Conservation (phyloP, 2,888 invertebrate genomes). For the Pyrrhia umbra region DNA sequence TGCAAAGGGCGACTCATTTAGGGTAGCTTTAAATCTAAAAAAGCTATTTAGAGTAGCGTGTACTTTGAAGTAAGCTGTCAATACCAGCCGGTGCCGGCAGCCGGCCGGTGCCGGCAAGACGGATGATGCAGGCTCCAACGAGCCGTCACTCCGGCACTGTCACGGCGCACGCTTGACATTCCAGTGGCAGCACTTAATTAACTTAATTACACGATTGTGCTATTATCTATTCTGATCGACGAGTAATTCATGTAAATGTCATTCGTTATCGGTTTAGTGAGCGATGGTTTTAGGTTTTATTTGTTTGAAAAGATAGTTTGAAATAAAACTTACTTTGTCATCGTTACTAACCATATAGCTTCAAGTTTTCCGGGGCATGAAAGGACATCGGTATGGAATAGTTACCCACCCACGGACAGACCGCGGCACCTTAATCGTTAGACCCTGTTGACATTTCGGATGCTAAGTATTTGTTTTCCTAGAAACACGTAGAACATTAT, state of each 20-base stretch:
- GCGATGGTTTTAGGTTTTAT: neutral
- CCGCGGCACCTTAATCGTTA: too few species aligned
- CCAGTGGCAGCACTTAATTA: neutral
- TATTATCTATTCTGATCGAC: conserved; percentile 4
- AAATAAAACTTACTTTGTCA: neutral
- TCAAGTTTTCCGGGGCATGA: too few species aligned
- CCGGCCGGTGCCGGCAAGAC: conserved; percentile 48
- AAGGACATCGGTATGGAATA: too few species aligned
- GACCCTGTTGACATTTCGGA: too few species aligned
- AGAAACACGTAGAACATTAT: neutral
- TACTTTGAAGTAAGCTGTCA: conserved; percentile 23
- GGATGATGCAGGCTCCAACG: conserved; percentile 41
- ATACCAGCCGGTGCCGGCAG: conserved; percentile 31
- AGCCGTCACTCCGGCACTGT: conserved; percentile 15
- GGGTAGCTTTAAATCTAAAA: conserved; percentile 42
- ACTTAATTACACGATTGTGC: conserved; percentile 6
- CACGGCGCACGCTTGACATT: conserved; percentile 2
- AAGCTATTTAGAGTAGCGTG: conserved; percentile 23
- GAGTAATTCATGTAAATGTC: conserved; percentile 12
- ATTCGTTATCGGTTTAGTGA: conserved; percentile 1
- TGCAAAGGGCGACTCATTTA: conserved; percentile 13
- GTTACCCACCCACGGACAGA: too few species aligned
- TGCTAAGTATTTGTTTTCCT: too few species aligned
- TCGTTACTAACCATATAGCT: neutral
- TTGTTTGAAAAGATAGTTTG: neutral